Evolutionary conservation across 2,888 invertebrate species (phyloP).

Genomic region (Eupithecia pulchellata): DNA sequence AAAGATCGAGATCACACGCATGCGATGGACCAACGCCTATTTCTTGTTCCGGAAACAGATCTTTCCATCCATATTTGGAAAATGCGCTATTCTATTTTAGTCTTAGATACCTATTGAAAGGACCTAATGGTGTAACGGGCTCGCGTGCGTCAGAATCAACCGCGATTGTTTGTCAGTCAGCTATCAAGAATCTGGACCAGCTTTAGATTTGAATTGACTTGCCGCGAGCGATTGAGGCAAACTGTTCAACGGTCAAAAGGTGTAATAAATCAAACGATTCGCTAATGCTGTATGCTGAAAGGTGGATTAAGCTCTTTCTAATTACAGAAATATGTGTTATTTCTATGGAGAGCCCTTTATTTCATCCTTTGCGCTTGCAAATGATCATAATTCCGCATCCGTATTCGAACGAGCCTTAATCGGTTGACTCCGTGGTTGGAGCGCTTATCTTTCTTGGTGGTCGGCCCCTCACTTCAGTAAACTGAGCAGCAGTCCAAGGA

Average conservation of each 20-base stretch:
- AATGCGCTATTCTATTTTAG: conserved; percentile 23
- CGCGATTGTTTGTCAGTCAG: conserved; percentile 39
- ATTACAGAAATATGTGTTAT: not conserved
- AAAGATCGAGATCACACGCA: not conserved
- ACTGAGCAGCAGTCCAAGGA: conserved; percentile 35
- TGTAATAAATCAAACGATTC: not conserved
- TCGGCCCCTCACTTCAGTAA: conserved; percentile 39
- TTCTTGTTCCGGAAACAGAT: conserved; percentile 35
- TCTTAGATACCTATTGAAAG: conserved; percentile 2
- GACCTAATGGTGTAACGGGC: conserved; percentile 24
- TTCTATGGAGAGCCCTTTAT: not conserved
- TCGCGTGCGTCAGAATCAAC: conserved; percentile 24
- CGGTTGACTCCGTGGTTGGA: conserved; percentile 7
- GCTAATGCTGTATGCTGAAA: not conserved
- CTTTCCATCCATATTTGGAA: conserved; percentile 24
- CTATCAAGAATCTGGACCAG: conserved; percentile 25
- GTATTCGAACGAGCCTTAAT: conserved; percentile 2
- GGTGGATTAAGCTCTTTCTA: not conserved
- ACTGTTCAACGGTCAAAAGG: not conserved
- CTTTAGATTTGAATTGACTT: conserved; percentile 16
- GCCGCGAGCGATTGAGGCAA: not conserved
- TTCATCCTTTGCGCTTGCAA: not conserved
- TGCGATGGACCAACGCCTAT: conserved; percentile 31
- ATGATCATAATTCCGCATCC: not conserved
- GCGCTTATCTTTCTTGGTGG: conserved; percentile 31